These are phyloP conservation scores for Phania funesta DNA, from an alignment of 2,888 invertebrate species.

Conservation along the genomic window DNA sequence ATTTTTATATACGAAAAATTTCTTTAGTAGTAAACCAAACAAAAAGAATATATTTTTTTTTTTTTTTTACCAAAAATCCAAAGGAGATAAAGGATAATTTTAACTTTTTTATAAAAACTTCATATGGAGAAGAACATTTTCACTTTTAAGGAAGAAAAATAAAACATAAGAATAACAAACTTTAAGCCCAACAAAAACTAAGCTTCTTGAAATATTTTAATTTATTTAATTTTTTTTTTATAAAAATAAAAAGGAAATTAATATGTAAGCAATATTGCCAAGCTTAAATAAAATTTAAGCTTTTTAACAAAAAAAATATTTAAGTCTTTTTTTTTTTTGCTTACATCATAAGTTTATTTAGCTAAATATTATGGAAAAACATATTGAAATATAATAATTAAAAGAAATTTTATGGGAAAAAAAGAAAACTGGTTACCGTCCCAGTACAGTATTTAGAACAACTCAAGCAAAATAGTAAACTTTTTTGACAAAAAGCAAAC, in stretches of 20 bases:
- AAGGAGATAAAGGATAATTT: constrained; percentile 23
- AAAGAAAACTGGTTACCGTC: constrained; percentile 65
- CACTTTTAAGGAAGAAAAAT: neutral
- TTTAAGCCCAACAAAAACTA: neutral
- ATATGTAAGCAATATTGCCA: constrained; percentile 7
- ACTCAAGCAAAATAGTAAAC: constrained; percentile 61
- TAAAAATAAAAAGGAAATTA: neutral
- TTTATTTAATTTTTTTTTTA: constrained; percentile 10
- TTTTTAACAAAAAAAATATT: constrained; percentile 33
- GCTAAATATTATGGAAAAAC: neutral
- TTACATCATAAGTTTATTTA: neutral
- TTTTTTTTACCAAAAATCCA: constrained; percentile 34
- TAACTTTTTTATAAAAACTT: constrained; percentile 57
- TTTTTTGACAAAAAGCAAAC: constrained; percentile 31
- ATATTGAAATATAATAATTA: constrained; percentile 19
- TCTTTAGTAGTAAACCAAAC: constrained; percentile 19
- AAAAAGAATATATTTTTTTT: constrained; percentile 25
- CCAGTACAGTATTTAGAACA: constrained; percentile 65
- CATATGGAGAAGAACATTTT: constrained; percentile 11
- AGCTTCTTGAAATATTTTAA: constrained; percentile 51
- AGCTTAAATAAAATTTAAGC: constrained; percentile 34
- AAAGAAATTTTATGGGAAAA: constrained; percentile 25
- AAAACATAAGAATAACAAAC: constrained; percentile 8
- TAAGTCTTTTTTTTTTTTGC: constrained; percentile 24
- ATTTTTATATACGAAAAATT: neutral